Evolutionary conservation across 2,113 vertebrate genomes (phyloP).

Genomic region (Halichoeres trimaculatus): DNA sequence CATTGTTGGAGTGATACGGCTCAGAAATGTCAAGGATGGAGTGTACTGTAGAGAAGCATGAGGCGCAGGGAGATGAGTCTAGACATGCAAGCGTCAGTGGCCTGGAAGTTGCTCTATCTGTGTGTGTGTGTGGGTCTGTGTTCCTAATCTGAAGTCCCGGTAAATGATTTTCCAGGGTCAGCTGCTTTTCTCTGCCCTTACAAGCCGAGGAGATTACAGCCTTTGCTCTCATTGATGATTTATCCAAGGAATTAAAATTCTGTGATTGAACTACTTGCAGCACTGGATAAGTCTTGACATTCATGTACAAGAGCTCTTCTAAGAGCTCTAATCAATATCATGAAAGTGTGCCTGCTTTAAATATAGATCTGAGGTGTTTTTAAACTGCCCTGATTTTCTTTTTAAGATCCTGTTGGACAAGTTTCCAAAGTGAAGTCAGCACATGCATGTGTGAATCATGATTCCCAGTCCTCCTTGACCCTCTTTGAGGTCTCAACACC

Average conservation of each 20-base stretch:
- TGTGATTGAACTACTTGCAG: constrained; percentile 50
- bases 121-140: constrained; percentile 11
- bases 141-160: constrained; percentile 58
- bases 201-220: constrained; percentile 68
- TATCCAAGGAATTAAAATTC: constrained; percentile 63
- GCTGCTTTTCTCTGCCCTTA: constrained; percentile 61
- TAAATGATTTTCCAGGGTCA: constrained; percentile 77
- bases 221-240: constrained; percentile 74
- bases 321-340: constrained; percentile 8
- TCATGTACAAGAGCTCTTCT: background rate
- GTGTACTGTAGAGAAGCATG: background rate
- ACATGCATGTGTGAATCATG: background rate
- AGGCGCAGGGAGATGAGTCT: constrained; percentile 5
- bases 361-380: constrained; percentile 24
- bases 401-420: background rate
- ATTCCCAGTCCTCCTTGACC: constrained; percentile 61
- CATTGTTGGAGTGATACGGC: constrained; percentile 26
- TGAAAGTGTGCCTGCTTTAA: background rate
- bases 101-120: constrained; percentile 9
- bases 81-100: constrained; percentile 14
- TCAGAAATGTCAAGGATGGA: constrained; percentile 33
- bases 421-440: constrained; percentile 1
- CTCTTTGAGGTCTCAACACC: constrained; percentile 39
- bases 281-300: constrained; percentile 7
- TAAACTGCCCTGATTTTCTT: background rate